A percentile compares a stretch with the other conserved stretches of the same genome.
phyloP scores from a whole-genome alignment of 2,113 vertebrate genomes.

The Stercorarius parasiticus region DNA sequence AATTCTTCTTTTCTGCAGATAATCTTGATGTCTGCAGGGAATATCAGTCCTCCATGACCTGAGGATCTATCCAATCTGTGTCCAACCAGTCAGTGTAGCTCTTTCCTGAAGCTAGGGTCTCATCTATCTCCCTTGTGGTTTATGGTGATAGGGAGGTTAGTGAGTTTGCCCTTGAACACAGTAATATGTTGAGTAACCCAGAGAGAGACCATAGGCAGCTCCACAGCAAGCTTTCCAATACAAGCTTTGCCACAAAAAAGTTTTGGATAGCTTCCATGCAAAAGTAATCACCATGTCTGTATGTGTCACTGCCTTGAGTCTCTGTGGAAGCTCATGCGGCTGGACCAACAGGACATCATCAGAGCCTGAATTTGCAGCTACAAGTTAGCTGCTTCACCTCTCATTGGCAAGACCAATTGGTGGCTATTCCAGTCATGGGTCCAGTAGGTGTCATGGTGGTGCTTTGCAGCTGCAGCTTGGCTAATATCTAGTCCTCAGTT shows the following conservation, averaged over 20 bases:
- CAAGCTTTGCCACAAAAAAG: neutral
- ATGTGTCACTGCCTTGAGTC: neutral
- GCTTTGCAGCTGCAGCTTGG: neutral
- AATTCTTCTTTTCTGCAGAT: neutral
- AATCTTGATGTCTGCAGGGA: neutral
- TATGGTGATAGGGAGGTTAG: neutral
- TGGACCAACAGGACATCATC: neutral
- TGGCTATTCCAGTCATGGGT: neutral
- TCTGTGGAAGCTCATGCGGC: neutral
- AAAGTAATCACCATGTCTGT: neutral
- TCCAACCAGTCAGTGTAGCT: neutral
- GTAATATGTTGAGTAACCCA: neutral
- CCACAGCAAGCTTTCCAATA: neutral
- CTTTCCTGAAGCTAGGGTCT: neutral
- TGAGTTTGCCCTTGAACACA: neutral
- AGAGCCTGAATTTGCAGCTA: neutral
- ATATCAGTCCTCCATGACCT: neutral
- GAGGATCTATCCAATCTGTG: neutral
- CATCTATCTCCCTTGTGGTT: neutral
- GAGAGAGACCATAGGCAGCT: neutral
- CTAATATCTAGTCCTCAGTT: neutral
- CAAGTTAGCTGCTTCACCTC: neutral
- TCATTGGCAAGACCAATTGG: neutral
- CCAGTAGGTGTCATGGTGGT: neutral
- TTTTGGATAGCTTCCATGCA: neutral